These are phyloP conservation scores for Tenebrosternarchus preto DNA, from an alignment of 2,113 vertebrate genomes.

Conservation along the genomic window DNA sequence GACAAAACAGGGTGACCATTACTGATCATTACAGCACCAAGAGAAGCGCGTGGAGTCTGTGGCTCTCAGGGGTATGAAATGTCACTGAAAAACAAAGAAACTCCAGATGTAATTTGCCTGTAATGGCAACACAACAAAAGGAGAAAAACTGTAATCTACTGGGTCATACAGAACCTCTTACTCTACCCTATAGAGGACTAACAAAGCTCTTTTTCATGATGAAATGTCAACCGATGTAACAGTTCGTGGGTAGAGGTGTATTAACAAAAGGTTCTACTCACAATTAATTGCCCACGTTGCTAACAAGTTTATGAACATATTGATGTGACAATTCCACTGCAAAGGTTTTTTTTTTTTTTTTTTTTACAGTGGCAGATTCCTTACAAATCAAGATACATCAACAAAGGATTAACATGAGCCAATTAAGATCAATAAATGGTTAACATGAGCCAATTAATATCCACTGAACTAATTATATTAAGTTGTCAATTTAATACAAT, in stretches of 20 bases:
- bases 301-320: neutral
- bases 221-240: neutral
- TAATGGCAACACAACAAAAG: neutral
- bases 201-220: too few species aligned
- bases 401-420: conserved; percentile 20
- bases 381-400: conserved; percentile 40
- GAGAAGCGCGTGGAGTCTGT: neutral
- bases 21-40: neutral
- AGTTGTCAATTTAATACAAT: conserved; percentile 8
- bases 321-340: conserved; percentile 21
- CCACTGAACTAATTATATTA: conserved; percentile 41
- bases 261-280: neutral
- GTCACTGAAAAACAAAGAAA: neutral
- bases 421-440: too few species aligned
- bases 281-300: neutral
- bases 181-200: too few species aligned
- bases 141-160: neutral
- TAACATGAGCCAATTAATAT: conserved; percentile 24
- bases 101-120: neutral
- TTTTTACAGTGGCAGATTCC: conserved; percentile 22
- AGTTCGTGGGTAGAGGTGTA: neutral
- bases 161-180: neutral
- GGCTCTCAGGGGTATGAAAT: neutral
- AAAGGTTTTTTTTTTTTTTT: too few species aligned
- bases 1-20: neutral